Percentiles rank a stretch among this genome's conserved stretches.
These are phyloP conservation scores for Geophilus truncorum DNA, from an alignment of 2,888 invertebrate genomes.

Conservation along the genomic window DNA sequence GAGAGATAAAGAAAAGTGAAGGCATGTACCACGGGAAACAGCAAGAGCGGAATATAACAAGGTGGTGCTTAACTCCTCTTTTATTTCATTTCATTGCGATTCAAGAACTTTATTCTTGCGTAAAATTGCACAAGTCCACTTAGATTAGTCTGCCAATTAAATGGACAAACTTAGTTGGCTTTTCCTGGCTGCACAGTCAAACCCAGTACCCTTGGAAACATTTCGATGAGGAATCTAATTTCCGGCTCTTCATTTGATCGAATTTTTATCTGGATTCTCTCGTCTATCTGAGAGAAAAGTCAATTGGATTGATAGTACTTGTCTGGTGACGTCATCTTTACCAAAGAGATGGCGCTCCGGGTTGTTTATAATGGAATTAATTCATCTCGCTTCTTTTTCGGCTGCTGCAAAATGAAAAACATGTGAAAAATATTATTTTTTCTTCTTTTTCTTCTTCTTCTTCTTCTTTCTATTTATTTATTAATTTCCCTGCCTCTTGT, in stretches of 20 bases:
- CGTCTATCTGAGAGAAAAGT: not conserved
- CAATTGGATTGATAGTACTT: slow-evolving; percentile 5
- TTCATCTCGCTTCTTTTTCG: not conserved
- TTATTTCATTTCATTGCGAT: not conserved
- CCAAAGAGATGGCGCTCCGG: not conserved
- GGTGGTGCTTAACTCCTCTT: not conserved
- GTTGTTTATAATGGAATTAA: slow-evolving; percentile 1
- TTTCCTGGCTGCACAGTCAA: not conserved
- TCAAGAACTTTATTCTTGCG: too few relatives aligned
- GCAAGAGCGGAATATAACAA: not conserved
- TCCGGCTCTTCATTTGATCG: slow-evolving; percentile 20
- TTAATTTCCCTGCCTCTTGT: not conserved
- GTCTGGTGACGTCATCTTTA: not conserved
- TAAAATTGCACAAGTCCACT: not conserved
- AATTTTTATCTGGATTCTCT: not conserved
- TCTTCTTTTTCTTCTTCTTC: not conserved
- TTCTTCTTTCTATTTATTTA: not conserved
- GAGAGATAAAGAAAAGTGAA: not conserved
- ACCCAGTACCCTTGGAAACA: not conserved
- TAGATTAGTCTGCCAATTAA: not conserved
- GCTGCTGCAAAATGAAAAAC: not conserved
- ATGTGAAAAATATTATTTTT: not conserved
- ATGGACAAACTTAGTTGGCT: not conserved
- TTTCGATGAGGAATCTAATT: slow-evolving; percentile 6
- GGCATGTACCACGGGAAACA: not conserved